These are phyloP conservation scores for Murina feae DNA, from an alignment of 2,113 vertebrate genomes.

Conservation along the genomic window DNA sequence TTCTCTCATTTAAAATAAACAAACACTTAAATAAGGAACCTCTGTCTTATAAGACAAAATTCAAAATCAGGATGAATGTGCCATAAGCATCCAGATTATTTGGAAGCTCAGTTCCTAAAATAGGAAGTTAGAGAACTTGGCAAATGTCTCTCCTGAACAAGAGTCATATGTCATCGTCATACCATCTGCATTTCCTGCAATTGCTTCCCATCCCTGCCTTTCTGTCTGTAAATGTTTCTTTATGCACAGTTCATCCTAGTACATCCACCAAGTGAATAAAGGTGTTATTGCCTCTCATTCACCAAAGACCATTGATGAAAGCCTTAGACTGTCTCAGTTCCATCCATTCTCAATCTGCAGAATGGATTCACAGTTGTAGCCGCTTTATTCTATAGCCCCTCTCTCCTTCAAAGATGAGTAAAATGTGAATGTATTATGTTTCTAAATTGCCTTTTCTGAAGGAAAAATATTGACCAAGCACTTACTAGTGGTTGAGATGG, in stretches of 20 bases:
- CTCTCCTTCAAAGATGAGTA: slow-evolving; percentile 6
- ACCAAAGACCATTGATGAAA: slow-evolving; percentile 62
- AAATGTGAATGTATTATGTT: slow-evolving; percentile 23
- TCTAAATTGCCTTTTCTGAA: not conserved
- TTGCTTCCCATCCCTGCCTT: not conserved
- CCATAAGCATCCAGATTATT: not conserved
- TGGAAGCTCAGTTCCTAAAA: not conserved
- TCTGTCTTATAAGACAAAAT: not conserved
- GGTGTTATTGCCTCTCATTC: slow-evolving; percentile 44
- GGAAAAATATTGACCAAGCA: not conserved
- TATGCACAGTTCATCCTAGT: slow-evolving; percentile 55
- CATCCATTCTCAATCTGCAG: not conserved
- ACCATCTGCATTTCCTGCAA: not conserved
- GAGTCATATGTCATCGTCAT: not conserved
- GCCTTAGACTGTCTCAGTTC: slow-evolving; percentile 50
- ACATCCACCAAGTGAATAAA: slow-evolving; percentile 43
- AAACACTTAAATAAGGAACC: slow-evolving; percentile 30
- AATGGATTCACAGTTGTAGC: slow-evolving; percentile 37
- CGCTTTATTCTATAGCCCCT: slow-evolving; percentile 44
- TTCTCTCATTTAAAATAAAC: slow-evolving; percentile 3
- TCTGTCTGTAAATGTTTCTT: slow-evolving; percentile 20
- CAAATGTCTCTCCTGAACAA: not conserved
- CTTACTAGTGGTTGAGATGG: not conserved
- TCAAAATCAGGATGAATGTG: not conserved
- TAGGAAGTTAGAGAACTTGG: not conserved